Evolutionary conservation across 2,113 vertebrate species (phyloP), one percentile per base, ranked within the genome.

Genomic region (Riparia riparia): DNA sequence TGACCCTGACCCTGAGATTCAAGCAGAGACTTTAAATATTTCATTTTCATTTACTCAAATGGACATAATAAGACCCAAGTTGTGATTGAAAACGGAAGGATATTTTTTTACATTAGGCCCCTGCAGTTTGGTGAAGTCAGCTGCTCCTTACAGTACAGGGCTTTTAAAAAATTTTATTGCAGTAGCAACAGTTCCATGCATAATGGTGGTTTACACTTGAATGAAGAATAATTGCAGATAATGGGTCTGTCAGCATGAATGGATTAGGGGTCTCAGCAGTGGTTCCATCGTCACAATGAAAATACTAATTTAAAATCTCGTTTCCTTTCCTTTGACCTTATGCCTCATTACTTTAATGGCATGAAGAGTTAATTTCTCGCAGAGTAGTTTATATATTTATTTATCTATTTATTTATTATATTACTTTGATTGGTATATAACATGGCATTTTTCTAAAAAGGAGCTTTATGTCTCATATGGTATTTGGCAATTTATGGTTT

Each of bases 201-300:
- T 97, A 96, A 95, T 94, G 37, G 49, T 57, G 57, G 77, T 74
- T 98, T 97, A 96, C 70, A 96, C 58, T 97, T 96, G 93, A 97
- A 96, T 97, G 95, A 96, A 84, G 65, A 96, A 89, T 97, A 97
- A 98, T 97, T 98, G 91, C 69, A 93, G 88, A 95, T 97, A 96
- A 97, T 97, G 73, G 80, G 72, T 94, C 83, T 97, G 97, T 93
- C 92, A 96, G 86, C 93, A 86, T 95, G 92, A 95, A 64, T 39
- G 41, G 95, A 97, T 98, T 97, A 97, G 86, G 94, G 68, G 95
- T 80, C 97, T 97, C 90, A 95, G 81, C 74, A 95, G 83, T 95
- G 58, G 57, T 95, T 98, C 88, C 69, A 92, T 95, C 93, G 86
- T 86, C 25, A 39, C 50, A 91, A 66, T 45, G 65, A 97, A 98